Evolutionary conservation across 2,113 vertebrate genomes (phyloP).

Genomic region (Crocuta crocuta): DNA sequence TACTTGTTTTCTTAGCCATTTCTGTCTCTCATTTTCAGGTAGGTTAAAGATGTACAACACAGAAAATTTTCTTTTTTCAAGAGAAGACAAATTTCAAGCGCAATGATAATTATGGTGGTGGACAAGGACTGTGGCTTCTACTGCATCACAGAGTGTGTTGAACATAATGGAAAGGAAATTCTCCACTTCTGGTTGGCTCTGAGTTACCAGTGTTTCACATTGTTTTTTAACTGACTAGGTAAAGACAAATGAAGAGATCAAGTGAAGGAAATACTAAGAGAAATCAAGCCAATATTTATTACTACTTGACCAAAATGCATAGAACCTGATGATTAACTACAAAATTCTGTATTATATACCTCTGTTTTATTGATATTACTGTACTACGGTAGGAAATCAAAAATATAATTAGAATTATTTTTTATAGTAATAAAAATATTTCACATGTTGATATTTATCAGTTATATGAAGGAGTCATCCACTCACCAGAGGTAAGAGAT

Average conservation of each 20-base stretch:
- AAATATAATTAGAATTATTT: too few species aligned
- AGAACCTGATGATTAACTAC: neutral
- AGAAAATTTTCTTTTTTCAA: too few species aligned
- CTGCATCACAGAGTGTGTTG: neutral
- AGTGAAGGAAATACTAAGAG: neutral
- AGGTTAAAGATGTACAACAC: neutral
- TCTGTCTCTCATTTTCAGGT: too few species aligned
- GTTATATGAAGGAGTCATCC: neutral
- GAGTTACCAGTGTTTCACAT: neutral
- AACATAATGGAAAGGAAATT: fast-evolving
- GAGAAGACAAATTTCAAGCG: too few species aligned
- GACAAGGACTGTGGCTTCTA: too few species aligned
- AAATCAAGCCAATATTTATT: neutral
- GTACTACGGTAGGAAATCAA: too few species aligned
- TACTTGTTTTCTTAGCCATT: too few species aligned
- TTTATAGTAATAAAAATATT: too few species aligned
- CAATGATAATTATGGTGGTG: too few species aligned
- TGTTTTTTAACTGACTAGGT: neutral
- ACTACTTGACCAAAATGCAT: neutral
- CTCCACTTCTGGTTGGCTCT: neutral
- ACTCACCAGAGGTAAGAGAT: neutral
- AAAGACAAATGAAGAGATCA: neutral
- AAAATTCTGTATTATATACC: neutral
- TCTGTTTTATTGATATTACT: too few species aligned
- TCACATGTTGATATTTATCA: neutral